A percentile compares a stretch with the other conserved stretches of the same genome.
Conservation (phyloP, 37 sponge, comb jelly and placozoan genomes). For the Eunapius fragilis region DNA sequence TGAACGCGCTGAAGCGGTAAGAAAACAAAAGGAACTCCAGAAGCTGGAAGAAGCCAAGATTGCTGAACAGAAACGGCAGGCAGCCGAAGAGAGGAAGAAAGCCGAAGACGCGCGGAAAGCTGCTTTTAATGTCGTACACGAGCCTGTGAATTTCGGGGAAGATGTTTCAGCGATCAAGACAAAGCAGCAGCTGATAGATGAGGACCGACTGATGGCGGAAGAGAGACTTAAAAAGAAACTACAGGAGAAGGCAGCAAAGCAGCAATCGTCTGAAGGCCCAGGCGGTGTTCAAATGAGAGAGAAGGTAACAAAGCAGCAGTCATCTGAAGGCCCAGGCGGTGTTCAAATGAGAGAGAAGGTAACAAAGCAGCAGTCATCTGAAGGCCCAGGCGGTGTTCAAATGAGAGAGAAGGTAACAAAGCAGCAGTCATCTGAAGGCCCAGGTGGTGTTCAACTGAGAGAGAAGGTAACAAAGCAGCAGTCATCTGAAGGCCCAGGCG, state of each 20-base stretch:
- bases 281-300: background rate
- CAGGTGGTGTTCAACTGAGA: too few species aligned
- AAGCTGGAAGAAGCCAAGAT: background rate
- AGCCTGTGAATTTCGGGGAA: conserved; percentile 1
- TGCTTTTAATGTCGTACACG: background rate
- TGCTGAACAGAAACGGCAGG: background rate
- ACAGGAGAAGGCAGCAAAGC: conserved; percentile 11
- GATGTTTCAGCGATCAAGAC: background rate
- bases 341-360: too few species aligned
- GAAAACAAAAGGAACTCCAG: background rate
- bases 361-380: too few species aligned
- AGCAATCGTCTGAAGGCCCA: conserved; percentile 5
- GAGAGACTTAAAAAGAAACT: conserved; percentile 47
- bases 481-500: too few species aligned
- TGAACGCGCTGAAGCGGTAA: background rate
- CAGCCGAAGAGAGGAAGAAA: background rate
- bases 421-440: too few species aligned
- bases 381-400: too few species aligned
- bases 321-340: too few species aligned
- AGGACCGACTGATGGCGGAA: conserved; percentile 59
- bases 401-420: too few species aligned
- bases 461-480: too few species aligned
- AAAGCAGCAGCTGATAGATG: conserved; percentile 10
- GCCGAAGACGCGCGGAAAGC: background rate
- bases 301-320: too few species aligned